Percentiles rank a stretch among this genome's conserved stretches.
Evolutionary conservation across 2,888 invertebrate species (phyloP).

Genomic region (Drosophila rellima): DNA sequence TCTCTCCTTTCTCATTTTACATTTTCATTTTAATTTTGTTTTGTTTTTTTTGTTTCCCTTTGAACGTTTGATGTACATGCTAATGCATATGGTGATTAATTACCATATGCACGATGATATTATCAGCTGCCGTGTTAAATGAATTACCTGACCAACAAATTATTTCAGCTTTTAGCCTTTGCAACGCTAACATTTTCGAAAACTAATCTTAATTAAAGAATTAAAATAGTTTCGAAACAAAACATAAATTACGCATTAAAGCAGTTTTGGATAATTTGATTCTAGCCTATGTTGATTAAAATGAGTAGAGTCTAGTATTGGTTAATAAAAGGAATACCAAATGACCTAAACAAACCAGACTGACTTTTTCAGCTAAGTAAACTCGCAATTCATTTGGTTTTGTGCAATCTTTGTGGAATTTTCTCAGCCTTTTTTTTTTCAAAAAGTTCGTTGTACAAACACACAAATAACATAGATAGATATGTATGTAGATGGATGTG

Average conservation of each 20-base stretch:
- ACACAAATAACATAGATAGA: neutral
- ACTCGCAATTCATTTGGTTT: slow-evolving; percentile 28
- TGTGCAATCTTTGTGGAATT: slow-evolving; percentile 22
- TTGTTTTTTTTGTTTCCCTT: slow-evolving; percentile 13
- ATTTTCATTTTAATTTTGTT: slow-evolving; percentile 26
- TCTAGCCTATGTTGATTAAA: neutral
- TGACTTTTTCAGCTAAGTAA: slow-evolving; percentile 9
- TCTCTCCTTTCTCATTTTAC: slow-evolving; percentile 1
- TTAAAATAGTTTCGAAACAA: neutral
- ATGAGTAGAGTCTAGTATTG: neutral
- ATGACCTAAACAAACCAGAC: slow-evolving; percentile 11
- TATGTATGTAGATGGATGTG: slow-evolving; percentile 1
- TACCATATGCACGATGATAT: slow-evolving; percentile 17
- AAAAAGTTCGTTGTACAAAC: slow-evolving; percentile 2
- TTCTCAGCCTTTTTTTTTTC: slow-evolving; percentile 6
- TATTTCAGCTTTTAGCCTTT: neutral
- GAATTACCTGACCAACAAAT: neutral
- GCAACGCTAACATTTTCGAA: neutral
- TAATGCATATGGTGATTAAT: slow-evolving; percentile 75
- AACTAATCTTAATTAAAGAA: neutral
- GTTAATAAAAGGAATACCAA: slow-evolving; percentile 18
- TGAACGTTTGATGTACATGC: slow-evolving; percentile 35
- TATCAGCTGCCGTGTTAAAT: neutral
- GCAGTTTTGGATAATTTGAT: neutral
- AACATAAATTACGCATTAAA: neutral